Evolutionary conservation across 1,140 invertebrate genomes (phyloP).

Genomic region (Eulimnadia texana): DNA sequence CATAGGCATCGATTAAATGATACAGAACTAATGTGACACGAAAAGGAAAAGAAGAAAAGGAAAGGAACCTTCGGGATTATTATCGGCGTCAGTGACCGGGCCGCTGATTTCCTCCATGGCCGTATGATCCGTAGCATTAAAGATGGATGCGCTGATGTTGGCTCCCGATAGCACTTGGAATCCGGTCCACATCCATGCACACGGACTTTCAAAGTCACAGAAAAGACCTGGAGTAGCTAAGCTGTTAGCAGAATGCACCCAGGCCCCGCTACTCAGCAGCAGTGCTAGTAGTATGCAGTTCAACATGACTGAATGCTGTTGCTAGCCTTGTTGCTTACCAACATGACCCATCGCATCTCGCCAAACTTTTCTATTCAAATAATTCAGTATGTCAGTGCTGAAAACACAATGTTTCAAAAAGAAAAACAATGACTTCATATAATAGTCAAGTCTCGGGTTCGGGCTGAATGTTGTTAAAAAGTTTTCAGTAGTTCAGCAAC

Average conservation of each 20-base stretch:
- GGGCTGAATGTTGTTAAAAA: too few species aligned
- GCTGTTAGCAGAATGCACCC: background rate
- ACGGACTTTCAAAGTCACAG: slow-evolving; percentile 6
- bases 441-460: too few species aligned
- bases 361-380: background rate
- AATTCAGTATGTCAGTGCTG: background rate
- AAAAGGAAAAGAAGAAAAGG: background rate
- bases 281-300: background rate
- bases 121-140: slow-evolving; percentile 4
- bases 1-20: background rate
- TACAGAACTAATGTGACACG: background rate
- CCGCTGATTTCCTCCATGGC: slow-evolving; percentile 6
- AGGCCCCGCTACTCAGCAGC: background rate
- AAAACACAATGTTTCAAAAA: background rate
- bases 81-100: slow-evolving; percentile 7
- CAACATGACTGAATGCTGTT: background rate
- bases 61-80: slow-evolving; percentile 3
- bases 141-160: slow-evolving; percentile 14
- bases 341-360: background rate
- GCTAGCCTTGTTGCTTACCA: background rate
- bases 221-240: background rate
- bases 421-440: too few species aligned
- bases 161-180: slow-evolving; percentile 5
- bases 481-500: too few species aligned
- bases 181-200: slow-evolving; percentile 9